These are phyloP conservation scores for Emydocephalus ijimae DNA, from an alignment of 2,113 vertebrate genomes.

Conservation along the genomic window DNA sequence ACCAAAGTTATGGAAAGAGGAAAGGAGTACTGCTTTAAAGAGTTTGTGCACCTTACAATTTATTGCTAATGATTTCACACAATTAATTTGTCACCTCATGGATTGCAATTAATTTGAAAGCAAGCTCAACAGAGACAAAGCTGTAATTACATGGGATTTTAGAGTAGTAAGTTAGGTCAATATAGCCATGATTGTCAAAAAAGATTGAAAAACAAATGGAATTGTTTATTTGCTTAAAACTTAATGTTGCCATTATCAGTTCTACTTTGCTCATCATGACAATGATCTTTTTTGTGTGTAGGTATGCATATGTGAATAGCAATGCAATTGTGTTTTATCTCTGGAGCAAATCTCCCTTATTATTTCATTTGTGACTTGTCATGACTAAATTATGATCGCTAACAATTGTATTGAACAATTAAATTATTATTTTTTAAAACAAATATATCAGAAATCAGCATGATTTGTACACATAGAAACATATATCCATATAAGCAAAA, in stretches of 20 bases:
- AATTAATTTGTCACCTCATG: constrained; percentile 55
- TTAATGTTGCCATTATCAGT: not conserved
- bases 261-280: not conserved
- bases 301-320: no score
- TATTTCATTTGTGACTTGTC: not conserved
- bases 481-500: not conserved
- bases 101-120: constrained; percentile 49
- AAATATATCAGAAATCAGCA: not conserved
- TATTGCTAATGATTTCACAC: constrained; percentile 35
- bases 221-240: constrained; percentile 28
- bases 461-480: not conserved
- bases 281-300: not conserved
- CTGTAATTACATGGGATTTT: constrained; percentile 47
- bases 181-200: constrained; percentile 42
- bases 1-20: constrained; percentile 27
- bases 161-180: constrained; percentile 40
- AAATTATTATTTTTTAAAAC: not conserved
- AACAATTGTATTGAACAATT: not conserved
- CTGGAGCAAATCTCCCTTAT: not conserved
- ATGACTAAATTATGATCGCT: not conserved
- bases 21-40: constrained; percentile 31
- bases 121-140: constrained; percentile 37
- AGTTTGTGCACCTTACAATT: constrained; percentile 22
- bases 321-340: not conserved
- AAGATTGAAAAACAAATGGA: constrained; percentile 37